Evolutionary conservation across 1,140 invertebrate genomes (phyloP).

Genomic region (Xylocopa sonorina): DNA sequence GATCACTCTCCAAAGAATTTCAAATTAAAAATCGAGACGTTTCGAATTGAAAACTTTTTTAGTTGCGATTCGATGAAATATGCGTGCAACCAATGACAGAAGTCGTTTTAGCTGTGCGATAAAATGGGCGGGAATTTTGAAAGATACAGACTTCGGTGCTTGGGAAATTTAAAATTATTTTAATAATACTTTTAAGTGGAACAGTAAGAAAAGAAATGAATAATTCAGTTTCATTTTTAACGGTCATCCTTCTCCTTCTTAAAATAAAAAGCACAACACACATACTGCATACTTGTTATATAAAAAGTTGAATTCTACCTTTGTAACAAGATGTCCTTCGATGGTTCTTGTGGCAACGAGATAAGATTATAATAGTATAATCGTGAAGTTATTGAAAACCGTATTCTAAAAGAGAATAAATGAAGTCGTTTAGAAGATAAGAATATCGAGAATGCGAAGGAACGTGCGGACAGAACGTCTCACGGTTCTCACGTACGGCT

Average conservation of each 20-base stretch:
- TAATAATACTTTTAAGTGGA: too few relatives aligned
- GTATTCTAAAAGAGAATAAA: not conserved
- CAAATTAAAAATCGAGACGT: too few relatives aligned
- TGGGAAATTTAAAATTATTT: too few relatives aligned
- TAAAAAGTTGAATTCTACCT: not conserved
- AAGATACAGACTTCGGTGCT: too few relatives aligned
- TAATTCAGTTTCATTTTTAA: not conserved
- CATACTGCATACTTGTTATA: not conserved
- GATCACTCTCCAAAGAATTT: not conserved
- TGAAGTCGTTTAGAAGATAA: not conserved
- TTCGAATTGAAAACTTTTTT: too few relatives aligned
- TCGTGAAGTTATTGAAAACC: not conserved
- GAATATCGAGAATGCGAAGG: not conserved
- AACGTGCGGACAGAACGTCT: constrained; percentile 27
- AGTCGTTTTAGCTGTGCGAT: too few relatives aligned
- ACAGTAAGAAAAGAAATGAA: too few relatives aligned
- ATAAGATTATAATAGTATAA: not conserved
- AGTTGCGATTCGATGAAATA: too few relatives aligned
- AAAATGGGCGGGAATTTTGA: too few relatives aligned
- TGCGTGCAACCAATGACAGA: too few relatives aligned
- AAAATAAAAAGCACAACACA: not conserved
- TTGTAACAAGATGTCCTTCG: not conserved
- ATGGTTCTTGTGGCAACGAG: fast-evolving
- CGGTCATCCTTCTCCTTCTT: not conserved
- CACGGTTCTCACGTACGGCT: constrained; percentile 45